Evolutionary conservation across 2,888 invertebrate genomes (phyloP), one percentile per base, ranked within the genome.

Genomic region (Chaetogeoica ovagalla): DNA sequence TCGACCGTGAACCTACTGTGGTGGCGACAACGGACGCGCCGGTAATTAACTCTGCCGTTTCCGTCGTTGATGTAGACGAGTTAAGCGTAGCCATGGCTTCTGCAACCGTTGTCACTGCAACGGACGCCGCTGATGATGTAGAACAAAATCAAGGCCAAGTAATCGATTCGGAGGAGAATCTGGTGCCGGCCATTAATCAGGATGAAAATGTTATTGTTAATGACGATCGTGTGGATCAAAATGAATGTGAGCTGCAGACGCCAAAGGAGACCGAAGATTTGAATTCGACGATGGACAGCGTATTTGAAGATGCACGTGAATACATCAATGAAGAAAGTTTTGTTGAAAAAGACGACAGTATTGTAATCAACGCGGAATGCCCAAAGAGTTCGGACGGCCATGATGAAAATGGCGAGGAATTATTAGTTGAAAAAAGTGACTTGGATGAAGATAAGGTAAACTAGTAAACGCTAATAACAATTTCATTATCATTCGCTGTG

Each of bases 11-110:
- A 21, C 0, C 8, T 6, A n/a, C 21, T 23, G 21, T 11, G 13
- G 39, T 23, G 8, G 8, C 7, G 23, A 3, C 30, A n/a, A 21
- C 57, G 4, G n/a, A 43, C 43, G 23, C 15, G 39, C 17, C 52
- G 8, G 0, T 3, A 57, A 52, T 37, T 55, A 30, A 30, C 30
- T 2, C 19, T 9, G 19, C 4, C 2, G 30, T 4, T 13, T 37
- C 70, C 11, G 1, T 30, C 11, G 1, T 30, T 15, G 52, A 74
- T 39, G 30, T 55, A 2, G 37, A 43, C 19, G 19, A 66, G 3
- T 68, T 76, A 9, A 68, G n/a, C 30, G 9, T 1, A 43, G 66
- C 66, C 9, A 59, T 76, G 66, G 39, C 66, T 4, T 76, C 66
- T 19, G 15, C 59, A 9, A n/a, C 23, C 43, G 57, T 75, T 66